These are phyloP conservation scores for Lagria hirta DNA, from an alignment of 2,888 invertebrate genomes.

Conservation along the genomic window DNA sequence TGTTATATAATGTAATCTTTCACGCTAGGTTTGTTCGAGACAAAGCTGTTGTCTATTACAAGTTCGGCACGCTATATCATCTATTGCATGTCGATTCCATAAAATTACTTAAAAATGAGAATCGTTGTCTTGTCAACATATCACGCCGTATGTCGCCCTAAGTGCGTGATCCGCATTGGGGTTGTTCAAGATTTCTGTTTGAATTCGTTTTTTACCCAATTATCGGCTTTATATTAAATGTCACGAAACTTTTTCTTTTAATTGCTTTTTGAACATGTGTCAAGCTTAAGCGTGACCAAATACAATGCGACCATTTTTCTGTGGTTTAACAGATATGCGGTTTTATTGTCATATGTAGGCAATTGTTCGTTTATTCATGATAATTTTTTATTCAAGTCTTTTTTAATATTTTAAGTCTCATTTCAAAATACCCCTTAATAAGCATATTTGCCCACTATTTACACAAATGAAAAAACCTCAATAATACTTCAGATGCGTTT, in stretches of 20 bases:
- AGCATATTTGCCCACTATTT: too few species aligned
- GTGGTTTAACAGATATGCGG: conserved; percentile 50
- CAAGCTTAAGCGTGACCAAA: conserved; percentile 45
- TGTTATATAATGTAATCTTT: conserved; percentile 48
- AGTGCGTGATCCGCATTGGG: conserved; percentile 31
- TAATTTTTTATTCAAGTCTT: too few species aligned
- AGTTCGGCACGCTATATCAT: conserved; percentile 36
- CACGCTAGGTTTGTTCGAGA: conserved; percentile 46
- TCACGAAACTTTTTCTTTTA: conserved; percentile 50
- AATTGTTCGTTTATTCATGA: too few species aligned
- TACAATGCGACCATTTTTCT: conserved; percentile 44
- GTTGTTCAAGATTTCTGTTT: conserved; percentile 30
- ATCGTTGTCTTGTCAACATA: conserved; percentile 53
- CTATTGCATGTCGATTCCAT: conserved; percentile 38
- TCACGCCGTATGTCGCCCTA: conserved; percentile 50
- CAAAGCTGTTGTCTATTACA: conserved; percentile 42
- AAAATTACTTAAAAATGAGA: conserved; percentile 39
- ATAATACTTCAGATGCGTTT: too few species aligned
- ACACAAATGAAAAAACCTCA: too few species aligned
- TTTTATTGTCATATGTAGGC: conserved; percentile 48
- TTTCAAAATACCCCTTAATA: too few species aligned
- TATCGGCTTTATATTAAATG: conserved; percentile 42
- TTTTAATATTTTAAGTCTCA: too few species aligned
- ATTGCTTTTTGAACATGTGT: conserved; percentile 51
- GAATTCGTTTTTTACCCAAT: conserved; percentile 30